Base-by-base conservation (phyloP, 2,888 invertebrate genomes). In the Heliothis peltigera region DNA sequence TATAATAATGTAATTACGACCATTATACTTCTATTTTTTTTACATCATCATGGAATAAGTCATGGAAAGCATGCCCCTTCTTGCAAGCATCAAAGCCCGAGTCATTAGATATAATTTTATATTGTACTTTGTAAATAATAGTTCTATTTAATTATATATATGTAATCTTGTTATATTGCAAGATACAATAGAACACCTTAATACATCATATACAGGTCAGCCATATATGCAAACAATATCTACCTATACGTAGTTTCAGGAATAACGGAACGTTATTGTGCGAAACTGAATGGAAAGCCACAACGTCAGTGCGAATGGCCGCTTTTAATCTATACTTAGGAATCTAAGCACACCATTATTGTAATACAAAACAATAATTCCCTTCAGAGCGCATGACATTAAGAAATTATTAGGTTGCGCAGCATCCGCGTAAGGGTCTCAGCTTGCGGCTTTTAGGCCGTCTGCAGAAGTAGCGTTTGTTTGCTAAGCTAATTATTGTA, bases 281-380 rank as follows among this genome's bases (percentile, higher is more conserved):
- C 56, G 18, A 44, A 6, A 62, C 61, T 68, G 77, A 71, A 81
- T 76, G 68, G 73, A 70, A 79, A 82, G 77, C 55, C 80, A 83
- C 83, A 82, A 84, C 84, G 83, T 87, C 88, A 86, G 83, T 70
- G 78, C 78, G 44, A 80, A 84, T 83, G 82, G 83, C 85, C 79
- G 79, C 81, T 77, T 82, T 87, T 89, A 89, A 92, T 93, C 91
- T 89, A 75, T 81, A 84, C 86, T 86, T 87, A 86, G 86, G 84
- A 85, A 92, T 93, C 92, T 89, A 85, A 87, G 87, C 87, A 87
- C 87, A 81, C 89, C 87, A 91, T 93, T 93, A 93, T 93, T 92
- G 89, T 91, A 90, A 90, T 87, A 90, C 92, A 91, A 94, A 94
- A 95, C 93, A 94, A 94, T 94, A 94, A 93, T 94, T 94, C 92